A percentile compares a stretch with the other conserved stretches of the same genome.
These are phyloP conservation scores for Ditylenchus dipsaci DNA, from an alignment of 1,140 invertebrate species.

Conservation along the genomic window DNA sequence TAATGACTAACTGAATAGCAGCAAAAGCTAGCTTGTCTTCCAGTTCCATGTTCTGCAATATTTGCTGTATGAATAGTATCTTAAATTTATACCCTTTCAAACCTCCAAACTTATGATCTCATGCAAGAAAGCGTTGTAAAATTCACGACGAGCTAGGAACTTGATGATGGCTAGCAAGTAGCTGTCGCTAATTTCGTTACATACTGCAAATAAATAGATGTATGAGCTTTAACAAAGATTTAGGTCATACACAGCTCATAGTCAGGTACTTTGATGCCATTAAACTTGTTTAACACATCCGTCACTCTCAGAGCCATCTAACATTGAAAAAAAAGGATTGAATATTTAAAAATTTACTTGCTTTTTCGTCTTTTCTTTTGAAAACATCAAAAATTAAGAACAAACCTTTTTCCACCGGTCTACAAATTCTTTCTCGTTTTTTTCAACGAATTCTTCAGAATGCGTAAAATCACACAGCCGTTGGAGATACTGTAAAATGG, in stretches of 20 bases:
- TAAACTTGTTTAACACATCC: constrained; percentile 23
- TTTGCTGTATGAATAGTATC: no score
- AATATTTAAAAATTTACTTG: no score
- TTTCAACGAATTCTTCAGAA: constrained; percentile 21
- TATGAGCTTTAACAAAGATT: not conserved
- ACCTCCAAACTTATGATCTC: constrained; percentile 37
- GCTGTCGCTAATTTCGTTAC: constrained; percentile 10
- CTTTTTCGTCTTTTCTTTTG: no score
- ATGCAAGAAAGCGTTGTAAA: constrained; percentile 36
- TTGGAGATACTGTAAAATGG: constrained; percentile 21
- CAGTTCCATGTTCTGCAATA: constrained; percentile 28
- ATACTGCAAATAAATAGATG: not conserved
- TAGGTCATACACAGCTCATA: constrained; percentile 16
- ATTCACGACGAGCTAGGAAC: constrained; percentile 38
- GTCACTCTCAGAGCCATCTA: constrained; percentile 20
- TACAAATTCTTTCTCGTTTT: constrained; percentile 12
- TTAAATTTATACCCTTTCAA: not conserved
- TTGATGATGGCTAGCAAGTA: constrained; percentile 30
- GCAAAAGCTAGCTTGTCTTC: constrained; percentile 43
- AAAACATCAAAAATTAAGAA: no score
- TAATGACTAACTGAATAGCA: constrained; percentile 29
- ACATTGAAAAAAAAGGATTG: no score
- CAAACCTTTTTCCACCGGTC: constrained; percentile 7
- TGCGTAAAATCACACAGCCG: constrained; percentile 17
- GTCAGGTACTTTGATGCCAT: constrained; percentile 25